Evolutionary conservation across 2,888 invertebrate species (phyloP), one percentile per base, ranked within the genome.

Genomic region (Resseliella maxima): DNA sequence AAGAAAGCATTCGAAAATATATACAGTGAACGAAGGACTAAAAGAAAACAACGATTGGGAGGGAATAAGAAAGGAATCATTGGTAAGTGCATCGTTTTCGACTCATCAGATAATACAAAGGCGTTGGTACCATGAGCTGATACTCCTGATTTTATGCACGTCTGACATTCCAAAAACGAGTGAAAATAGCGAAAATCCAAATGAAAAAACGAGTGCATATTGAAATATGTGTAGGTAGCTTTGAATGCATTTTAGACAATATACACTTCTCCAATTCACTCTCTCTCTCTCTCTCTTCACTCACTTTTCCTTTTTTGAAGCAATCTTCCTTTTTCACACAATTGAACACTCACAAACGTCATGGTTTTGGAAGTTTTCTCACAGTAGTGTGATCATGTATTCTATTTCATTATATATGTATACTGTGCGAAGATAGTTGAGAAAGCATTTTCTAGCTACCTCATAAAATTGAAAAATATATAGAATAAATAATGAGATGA

Each of bases 401-500:
- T 21, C 18, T 18, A 21, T 50, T 15, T 21, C 18, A 50, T 50
- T 18, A 18, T 50, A 18, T 15, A 21, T n/a, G n/a, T n/a, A n/a
- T n/a, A n/a, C n/a, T n/a, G n/a, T n/a, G n/a, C n/a, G 41, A 41
- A 41, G 41, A 41, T 41, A n/a, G n/a, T 3, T 10, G 50, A 50
- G n/a, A 50, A 50, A 41, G 41, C 50, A 50, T 50, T 50, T 21
- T 59, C 59, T 59, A n/a, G 24, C 27, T 59, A 5, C 72, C 72
- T 59, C 59, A 72, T 72, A 31, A 72, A 72, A 72, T 72, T 72
- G 72, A 72, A 72, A 72, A 72, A 72, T 31, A 72, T 31, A 35
- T 72, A 72, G 72, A 72, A 72, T 72, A 72, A 72, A 72, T 72
- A 59, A 59, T 59, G 59, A 59, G 59, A 59, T 27, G 59, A 59